Base-by-base conservation (phyloP, 2,113 vertebrate genomes). In the Calidris pugnax region DNA sequence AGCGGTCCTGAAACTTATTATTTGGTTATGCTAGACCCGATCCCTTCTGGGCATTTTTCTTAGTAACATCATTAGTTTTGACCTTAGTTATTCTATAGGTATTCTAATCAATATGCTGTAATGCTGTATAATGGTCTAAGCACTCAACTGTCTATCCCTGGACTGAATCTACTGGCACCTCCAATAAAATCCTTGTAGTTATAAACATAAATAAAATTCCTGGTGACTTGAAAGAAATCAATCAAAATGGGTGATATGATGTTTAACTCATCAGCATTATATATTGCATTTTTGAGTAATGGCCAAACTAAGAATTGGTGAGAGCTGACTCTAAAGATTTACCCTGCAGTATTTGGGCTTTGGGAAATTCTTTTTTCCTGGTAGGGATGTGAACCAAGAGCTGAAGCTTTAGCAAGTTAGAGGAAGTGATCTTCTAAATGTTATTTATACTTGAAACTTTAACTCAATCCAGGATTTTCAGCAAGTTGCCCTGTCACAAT, bases 141-240 rank as follows among this genome's bases (percentile, higher is more conserved):
- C 79, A 68, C 30, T 82, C 26, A 62, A 2, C 48, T 89, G 0
- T 85, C 60, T 89, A 13, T 39, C 59, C 26, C 47, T 87, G n/a
- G 27, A 47, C 23, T 59, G 57, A 84, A 73, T 81, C 69, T 93
- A 39, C 69, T 83, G 64, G 33, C 45, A 41, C 14, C 37, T 67
- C 51, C 27, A 62, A 21, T 32, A 91, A 64, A 91, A 62, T 10
- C 28, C 45, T 47, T 78, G 48, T 82, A 51, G 32, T 75, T 60
- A 47, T 55, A 84, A 91, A 73, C 63, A 90, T 86, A 94, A 94
- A 95, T 94, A 89, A 94, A 91, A 90, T 59, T 93, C 28, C 17
- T 6, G 50, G 16, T 63, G 71, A 93, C 80, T 35, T 69, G 63
- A 79, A 90, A 77, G 23, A 82, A 81, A 95, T 94, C 94, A 96